phyloP scores from a whole-genome alignment of 2,113 vertebrate genomes.

The Mola mola region DNA sequence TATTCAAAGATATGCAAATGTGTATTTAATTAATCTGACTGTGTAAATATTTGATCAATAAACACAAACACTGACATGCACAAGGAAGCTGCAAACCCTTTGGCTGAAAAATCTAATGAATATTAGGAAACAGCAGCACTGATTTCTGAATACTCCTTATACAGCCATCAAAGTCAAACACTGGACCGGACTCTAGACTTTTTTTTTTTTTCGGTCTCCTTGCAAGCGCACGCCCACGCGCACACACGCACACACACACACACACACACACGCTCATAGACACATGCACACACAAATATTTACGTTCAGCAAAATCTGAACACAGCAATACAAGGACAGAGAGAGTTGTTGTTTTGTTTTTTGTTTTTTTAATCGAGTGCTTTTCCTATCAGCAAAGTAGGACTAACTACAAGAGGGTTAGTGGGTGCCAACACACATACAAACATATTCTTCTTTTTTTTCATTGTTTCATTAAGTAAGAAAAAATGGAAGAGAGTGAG shows the following conservation, averaged over 20 bases:
- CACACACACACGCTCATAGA: constrained; percentile 17
- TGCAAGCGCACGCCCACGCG: constrained; percentile 5
- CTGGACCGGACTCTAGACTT: constrained; percentile 49
- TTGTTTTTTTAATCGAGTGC: constrained; percentile 91
- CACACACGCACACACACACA: constrained; percentile 15
- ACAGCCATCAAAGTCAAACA: constrained; percentile 10
- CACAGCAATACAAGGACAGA: constrained; percentile 63
- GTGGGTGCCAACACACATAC: constrained; percentile 88
- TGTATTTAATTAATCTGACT: constrained; percentile 66
- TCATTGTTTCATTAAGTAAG: constrained; percentile 97
- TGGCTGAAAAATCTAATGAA: constrained; percentile 69
- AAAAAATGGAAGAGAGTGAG: constrained; percentile 66
- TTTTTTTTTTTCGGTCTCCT: constrained; percentile 16
- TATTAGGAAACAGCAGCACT: constrained; percentile 45
- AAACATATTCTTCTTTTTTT: constrained; percentile 91
- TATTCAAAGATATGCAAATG: constrained; percentile 74
- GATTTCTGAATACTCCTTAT: constrained; percentile 3
- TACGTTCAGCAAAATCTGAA: constrained; percentile 74
- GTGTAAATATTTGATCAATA: constrained; percentile 74
- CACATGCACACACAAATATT: constrained; percentile 73
- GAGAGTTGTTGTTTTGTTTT: too few relatives aligned
- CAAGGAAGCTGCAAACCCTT: constrained; percentile 54
- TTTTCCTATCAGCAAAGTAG: constrained; percentile 90
- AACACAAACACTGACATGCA: constrained; percentile 42
- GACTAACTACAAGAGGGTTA: constrained; percentile 91